Base-by-base conservation (phyloP, 2,113 vertebrate genomes). In the Microtus ochrogaster region DNA sequence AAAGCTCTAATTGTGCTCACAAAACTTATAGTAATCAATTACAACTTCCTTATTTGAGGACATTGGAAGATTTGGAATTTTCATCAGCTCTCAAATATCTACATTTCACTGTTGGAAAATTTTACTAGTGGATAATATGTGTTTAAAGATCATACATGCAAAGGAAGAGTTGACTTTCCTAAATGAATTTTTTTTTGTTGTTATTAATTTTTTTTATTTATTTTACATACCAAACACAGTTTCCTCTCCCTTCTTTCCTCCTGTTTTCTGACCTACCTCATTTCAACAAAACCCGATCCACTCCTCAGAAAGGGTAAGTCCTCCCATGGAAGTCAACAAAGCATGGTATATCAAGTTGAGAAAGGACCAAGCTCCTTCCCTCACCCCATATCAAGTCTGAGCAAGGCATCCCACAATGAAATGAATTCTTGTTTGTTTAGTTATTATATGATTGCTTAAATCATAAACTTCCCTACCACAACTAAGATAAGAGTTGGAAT, bases 1-100 rank as follows among this genome's bases (percentile, higher is more conserved):
- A 90, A 93, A 92, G 12, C 21, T 87, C 77, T 94, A 81, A 95
- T 3, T 90, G 33, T 88, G 72, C 55, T 98, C 86, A 86, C 52
- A 74, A 90, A 96, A 73, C 86, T 22, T 92, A 55, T 78, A 82
- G 87, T 65, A n/a, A 26, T 90, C 61, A 96, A 92, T 85, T 73
- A 81, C 12, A 93, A 88, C 68, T 90, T 17, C 21, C 2, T 93
- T 94, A 91, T 94, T 94, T 97, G 36, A 94, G 11, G 21, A 0
- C 79, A 7, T 88, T 44, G 14, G 81, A 92, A 88, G 90, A 49
- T 39, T 95, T 78, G 16, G 33, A 68, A 90, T 92, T 85, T 86
- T 63, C 58, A 55, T 19, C 24, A 89, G 3, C 33, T 96, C 39
- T 94, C 83, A 96, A 89, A 88, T 44, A 77, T 10, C 61, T 76